Conservation (phyloP, 1,140 invertebrate genomes). For the Chironomus tepperi region DNA sequence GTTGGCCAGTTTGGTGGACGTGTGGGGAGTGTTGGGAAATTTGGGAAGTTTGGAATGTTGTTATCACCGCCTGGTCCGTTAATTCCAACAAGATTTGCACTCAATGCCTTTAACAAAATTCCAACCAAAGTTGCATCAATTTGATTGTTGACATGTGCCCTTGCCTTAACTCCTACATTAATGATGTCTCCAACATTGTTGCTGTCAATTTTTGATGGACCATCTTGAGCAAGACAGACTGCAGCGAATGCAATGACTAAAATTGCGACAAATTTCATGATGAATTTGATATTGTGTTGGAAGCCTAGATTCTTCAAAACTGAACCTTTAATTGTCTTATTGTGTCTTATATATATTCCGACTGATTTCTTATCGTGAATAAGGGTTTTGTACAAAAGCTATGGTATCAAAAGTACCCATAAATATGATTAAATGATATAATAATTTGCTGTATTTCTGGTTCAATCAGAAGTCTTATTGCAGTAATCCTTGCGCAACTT, state of each 20-base stretch:
- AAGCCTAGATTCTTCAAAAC: neutral
- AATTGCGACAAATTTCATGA: conserved; percentile 6
- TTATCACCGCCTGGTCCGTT: neutral
- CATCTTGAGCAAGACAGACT: neutral
- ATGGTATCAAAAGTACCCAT: too few relatives aligned
- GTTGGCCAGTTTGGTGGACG: neutral
- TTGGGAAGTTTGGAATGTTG: neutral
- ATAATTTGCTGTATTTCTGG: too few relatives aligned
- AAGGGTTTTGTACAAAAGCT: too few relatives aligned
- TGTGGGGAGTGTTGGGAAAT: neutral
- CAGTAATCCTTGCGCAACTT: too few relatives aligned
- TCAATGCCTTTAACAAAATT: neutral
- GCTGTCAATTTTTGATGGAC: neutral
- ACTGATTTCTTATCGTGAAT: too few relatives aligned
- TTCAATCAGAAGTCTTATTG: too few relatives aligned
- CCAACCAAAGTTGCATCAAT: neutral
- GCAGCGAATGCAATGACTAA: neutral
- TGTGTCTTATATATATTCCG: neutral
- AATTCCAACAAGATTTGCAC: neutral
- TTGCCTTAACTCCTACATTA: conserved; percentile 10
- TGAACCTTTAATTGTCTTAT: neutral
- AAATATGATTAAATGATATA: too few relatives aligned
- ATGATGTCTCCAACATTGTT: conserved; percentile 3
- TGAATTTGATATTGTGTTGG: neutral
- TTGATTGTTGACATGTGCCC: neutral